A percentile compares a stretch with the other conserved stretches of the same genome.
These are phyloP conservation scores for Botia kubotai DNA, from an alignment of 2,797 vertebrate species.

Conservation along the genomic window DNA sequence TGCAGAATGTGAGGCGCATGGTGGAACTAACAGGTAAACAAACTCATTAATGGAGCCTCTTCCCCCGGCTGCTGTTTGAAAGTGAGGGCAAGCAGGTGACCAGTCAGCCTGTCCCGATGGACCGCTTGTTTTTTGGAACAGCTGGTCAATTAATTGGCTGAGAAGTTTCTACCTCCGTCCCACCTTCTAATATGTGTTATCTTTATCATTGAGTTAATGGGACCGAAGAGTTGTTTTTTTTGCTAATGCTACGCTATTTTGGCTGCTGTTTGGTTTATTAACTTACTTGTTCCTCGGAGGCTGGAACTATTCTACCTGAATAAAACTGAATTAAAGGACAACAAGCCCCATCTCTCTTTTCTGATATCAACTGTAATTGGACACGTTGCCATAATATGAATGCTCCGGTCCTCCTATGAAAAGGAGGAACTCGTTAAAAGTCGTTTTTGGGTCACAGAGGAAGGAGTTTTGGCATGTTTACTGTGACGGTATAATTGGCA, in stretches of 20 bases:
- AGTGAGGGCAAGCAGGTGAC: constrained; percentile 60
- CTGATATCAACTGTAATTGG: constrained; percentile 2
- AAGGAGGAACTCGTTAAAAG: not conserved
- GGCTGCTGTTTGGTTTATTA: constrained; percentile 61
- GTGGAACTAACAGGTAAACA: constrained; percentile 56
- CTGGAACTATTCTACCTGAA: constrained; percentile 35
- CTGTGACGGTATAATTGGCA: constrained; percentile 17
- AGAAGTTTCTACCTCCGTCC: constrained; percentile 38
- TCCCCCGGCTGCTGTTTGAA: constrained; percentile 42
- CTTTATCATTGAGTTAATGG: constrained; percentile 51
- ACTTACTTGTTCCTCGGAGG: constrained; percentile 51
- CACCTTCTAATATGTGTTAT: constrained; percentile 37
- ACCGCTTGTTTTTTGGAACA: constrained; percentile 58
- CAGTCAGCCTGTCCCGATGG: constrained; percentile 55
- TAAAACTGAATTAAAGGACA: constrained; percentile 24
- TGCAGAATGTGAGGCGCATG: constrained; percentile 46
- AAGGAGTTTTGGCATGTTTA: constrained; percentile 4
- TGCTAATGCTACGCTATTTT: constrained; percentile 50
- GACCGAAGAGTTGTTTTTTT: constrained; percentile 39
- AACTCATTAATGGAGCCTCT: constrained; percentile 52
- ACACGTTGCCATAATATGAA: not conserved
- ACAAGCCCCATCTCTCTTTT: not conserved
- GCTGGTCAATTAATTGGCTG: constrained; percentile 65
- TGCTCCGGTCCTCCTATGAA: not conserved
- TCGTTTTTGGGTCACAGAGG: not conserved